Evolutionary conservation across 2,797 vertebrate species (phyloP).

Genomic region (Anguilla obscura): DNA sequence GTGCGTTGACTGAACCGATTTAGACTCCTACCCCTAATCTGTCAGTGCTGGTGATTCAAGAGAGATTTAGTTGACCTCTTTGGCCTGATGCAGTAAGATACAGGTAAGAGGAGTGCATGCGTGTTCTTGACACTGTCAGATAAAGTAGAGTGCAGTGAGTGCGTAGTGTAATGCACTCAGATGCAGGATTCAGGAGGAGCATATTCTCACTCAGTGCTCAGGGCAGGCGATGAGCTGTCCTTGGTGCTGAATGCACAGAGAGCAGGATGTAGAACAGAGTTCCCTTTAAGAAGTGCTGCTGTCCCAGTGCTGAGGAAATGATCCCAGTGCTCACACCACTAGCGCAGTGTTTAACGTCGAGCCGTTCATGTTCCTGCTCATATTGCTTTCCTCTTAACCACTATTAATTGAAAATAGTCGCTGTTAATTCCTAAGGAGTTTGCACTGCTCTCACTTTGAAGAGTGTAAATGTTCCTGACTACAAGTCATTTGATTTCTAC

Average conservation of each 20-base stretch:
- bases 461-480: background rate
- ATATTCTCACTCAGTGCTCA: background rate
- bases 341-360: background rate
- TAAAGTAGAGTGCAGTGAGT: background rate
- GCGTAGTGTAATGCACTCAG: background rate
- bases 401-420: background rate
- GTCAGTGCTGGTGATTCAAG: background rate
- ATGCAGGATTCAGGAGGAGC: background rate
- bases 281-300: background rate
- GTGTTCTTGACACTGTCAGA: no score
- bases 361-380: background rate
- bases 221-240: slow-evolving; percentile 57
- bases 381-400: background rate
- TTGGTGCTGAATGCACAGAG: slow-evolving; percentile 59
- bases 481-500: background rate
- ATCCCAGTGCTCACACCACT: background rate
- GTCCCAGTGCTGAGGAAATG: background rate
- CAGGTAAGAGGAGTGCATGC: no score
- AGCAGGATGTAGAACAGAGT: background rate
- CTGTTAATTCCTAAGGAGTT: background rate
- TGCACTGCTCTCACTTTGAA: background rate
- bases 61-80: background rate
- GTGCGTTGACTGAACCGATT: background rate
- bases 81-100: background rate
- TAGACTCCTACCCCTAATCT: background rate